Conservation (phyloP, 1,140 invertebrate species). For the Portunus trituberculatus region DNA sequence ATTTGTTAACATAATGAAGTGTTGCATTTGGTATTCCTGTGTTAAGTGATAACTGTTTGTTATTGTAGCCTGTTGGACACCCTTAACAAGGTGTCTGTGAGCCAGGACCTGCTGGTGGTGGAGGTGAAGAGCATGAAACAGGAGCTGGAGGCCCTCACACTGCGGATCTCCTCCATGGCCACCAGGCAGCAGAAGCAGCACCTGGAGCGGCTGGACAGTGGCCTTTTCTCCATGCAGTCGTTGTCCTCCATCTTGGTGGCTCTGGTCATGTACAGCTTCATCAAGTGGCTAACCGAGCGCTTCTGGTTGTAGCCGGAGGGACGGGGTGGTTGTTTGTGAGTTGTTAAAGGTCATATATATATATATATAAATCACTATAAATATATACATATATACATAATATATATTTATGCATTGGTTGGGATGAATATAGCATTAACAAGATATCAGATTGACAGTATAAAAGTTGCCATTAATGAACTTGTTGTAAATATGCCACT, state of each 20-base stretch:
- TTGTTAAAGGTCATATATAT: slow-evolving; percentile 28
- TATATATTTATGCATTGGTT: slow-evolving; percentile 24
- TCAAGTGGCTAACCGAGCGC: slow-evolving; percentile 68
- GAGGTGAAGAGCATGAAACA: slow-evolving; percentile 63
- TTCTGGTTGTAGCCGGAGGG: slow-evolving; percentile 51
- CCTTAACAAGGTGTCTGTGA: slow-evolving; percentile 60
- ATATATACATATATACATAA: slow-evolving; percentile 25
- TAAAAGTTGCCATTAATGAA: background rate
- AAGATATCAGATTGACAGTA: slow-evolving; percentile 12
- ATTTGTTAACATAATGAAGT: too few species aligned
- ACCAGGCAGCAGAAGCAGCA: slow-evolving; percentile 35
- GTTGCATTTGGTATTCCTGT: too few species aligned
- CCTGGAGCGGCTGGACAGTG: background rate
- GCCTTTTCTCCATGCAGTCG: slow-evolving; percentile 51
- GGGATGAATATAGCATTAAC: background rate
- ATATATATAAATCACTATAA: slow-evolving; percentile 25
- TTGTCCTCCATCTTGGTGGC: slow-evolving; percentile 72
- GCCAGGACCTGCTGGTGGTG: slow-evolving; percentile 34
- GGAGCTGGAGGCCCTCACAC: slow-evolving; percentile 50
- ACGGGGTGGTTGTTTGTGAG: background rate
- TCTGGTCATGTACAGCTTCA: slow-evolving; percentile 67
- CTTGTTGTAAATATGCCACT: background rate
- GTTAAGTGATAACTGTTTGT: background rate
- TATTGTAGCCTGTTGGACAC: slow-evolving; percentile 44
- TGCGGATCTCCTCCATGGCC: slow-evolving; percentile 41